phyloP scores from a whole-genome alignment of 2,113 vertebrate genomes.

The Oenanthe oenanthe region DNA sequence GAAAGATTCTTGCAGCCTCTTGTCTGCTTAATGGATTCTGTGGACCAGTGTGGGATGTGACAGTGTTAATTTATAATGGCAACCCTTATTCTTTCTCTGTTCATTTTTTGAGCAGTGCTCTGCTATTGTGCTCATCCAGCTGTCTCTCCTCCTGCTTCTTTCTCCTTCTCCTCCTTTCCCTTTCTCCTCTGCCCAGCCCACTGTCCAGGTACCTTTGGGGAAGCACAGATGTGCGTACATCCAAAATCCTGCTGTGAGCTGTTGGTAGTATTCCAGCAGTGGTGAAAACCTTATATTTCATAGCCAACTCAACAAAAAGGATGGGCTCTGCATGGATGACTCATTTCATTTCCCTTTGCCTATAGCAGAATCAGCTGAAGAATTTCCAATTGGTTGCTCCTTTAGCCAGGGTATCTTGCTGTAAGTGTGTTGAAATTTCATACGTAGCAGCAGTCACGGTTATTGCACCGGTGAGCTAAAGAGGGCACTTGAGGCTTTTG shows the following conservation, averaged over 20 bases:
- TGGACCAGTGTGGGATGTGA: background rate
- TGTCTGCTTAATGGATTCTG: background rate
- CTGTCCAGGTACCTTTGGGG: background rate
- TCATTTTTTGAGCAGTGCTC: background rate
- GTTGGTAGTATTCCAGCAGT: background rate
- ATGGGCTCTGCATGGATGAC: background rate
- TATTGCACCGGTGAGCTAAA: constrained; percentile 11
- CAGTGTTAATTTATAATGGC: background rate
- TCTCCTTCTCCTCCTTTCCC: background rate
- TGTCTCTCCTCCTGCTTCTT: background rate
- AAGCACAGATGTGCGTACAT: background rate
- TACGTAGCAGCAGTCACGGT: background rate
- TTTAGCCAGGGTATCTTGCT: background rate
- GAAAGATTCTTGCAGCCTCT: background rate
- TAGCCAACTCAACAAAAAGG: background rate
- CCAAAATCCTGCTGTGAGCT: background rate
- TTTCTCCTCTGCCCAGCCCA: background rate
- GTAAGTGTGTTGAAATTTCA: background rate
- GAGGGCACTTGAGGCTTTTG: constrained; percentile 39
- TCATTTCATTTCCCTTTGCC: background rate
- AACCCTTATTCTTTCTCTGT: background rate
- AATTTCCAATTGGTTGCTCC: background rate
- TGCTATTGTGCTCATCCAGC: background rate
- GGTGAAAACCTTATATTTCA: background rate
- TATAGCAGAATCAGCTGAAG: background rate